phyloP scores from a whole-genome alignment of 2,113 vertebrate genomes.

The Lycocorax pyrrhopterus region DNA sequence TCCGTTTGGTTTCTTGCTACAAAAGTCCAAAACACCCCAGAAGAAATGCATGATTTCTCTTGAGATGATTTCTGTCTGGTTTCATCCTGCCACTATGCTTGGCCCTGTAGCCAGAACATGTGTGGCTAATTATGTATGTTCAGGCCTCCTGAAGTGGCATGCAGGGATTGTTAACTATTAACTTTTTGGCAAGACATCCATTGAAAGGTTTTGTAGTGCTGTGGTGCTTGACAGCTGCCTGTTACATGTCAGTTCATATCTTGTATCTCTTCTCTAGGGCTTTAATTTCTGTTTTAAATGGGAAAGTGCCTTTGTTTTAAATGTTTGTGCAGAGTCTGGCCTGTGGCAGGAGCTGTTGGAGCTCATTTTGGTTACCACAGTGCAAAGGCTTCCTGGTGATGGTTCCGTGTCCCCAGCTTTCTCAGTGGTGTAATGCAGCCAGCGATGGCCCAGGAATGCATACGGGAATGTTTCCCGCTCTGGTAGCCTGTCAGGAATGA shows the following conservation, averaged over 20 bases:
- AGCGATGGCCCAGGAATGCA: not conserved
- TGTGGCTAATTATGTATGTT: not conserved
- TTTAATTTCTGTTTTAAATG: not conserved
- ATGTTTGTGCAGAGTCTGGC: not conserved
- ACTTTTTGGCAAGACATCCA: not conserved
- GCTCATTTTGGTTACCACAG: not conserved
- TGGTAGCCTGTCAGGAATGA: not conserved
- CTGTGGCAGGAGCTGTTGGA: not conserved
- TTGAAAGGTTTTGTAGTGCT: not conserved
- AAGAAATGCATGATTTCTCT: not conserved
- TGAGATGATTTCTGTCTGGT: not conserved
- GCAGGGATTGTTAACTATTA: not conserved
- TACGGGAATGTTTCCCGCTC: not conserved
- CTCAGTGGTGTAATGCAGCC: not conserved
- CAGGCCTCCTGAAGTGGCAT: not conserved
- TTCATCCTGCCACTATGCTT: not conserved
- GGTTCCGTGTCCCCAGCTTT: fast-evolving
- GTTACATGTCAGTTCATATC: not conserved
- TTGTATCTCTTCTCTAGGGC: not conserved
- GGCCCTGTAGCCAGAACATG: not conserved
- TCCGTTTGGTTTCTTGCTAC: not conserved
- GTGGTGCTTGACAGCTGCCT: not conserved
- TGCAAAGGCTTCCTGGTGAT: not conserved
- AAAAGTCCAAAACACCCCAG: not conserved
- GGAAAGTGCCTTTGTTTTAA: not conserved